These are phyloP conservation scores for Epinotia demarniana DNA, from an alignment of 2,888 invertebrate species.

Conservation along the genomic window DNA sequence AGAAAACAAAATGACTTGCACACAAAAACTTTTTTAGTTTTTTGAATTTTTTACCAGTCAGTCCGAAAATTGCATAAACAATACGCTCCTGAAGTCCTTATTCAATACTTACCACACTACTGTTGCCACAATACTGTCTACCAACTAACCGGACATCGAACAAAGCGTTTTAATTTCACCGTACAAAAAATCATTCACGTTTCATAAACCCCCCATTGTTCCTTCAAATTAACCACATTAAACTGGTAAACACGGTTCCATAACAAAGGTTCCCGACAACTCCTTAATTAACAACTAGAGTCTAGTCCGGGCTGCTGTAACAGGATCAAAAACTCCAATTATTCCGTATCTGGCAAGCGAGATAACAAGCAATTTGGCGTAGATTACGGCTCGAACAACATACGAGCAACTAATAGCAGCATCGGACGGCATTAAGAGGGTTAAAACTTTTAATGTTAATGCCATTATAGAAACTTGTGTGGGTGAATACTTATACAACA, in stretches of 20 bases:
- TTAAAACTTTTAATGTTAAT: constrained; percentile 36
- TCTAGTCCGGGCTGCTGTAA: constrained; percentile 51
- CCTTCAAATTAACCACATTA: constrained; percentile 33
- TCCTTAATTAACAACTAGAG: constrained; percentile 60
- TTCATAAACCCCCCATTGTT: constrained; percentile 30
- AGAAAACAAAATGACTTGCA: no score
- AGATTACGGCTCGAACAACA: constrained; percentile 55
- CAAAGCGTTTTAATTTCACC: constrained; percentile 5
- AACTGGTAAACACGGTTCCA: constrained; percentile 9
- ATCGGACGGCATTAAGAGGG: constrained; percentile 33
- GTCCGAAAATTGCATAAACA: no score
- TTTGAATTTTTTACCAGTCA: no score
- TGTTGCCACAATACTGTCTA: no score
- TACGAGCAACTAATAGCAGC: constrained; percentile 39
- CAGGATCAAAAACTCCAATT: constrained; percentile 67
- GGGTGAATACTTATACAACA: neutral
- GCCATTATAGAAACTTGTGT: constrained; percentile 32
- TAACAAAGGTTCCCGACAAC: constrained; percentile 43
- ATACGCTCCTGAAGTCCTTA: no score
- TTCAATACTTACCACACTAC: no score
- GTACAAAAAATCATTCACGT: constrained; percentile 6
- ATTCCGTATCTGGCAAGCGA: constrained; percentile 55
- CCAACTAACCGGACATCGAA: neutral
- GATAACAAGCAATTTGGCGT: constrained; percentile 59
- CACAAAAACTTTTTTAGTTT: no score